phyloP scores from a whole-genome alignment of 2,888 invertebrate genomes.

The Oxyscelio sp. region DNA sequence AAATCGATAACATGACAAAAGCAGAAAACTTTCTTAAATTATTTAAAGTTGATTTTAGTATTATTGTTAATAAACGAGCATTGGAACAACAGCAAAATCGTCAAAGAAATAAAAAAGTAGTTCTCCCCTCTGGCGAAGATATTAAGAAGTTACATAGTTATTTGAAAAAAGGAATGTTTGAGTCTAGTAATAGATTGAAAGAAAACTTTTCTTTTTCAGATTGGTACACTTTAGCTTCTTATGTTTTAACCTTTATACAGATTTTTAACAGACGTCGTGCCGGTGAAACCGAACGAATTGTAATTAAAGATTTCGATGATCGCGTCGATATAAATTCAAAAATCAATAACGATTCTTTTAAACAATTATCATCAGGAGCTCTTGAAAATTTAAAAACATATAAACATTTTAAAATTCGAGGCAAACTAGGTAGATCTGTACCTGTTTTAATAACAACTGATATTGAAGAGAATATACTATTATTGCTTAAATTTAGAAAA shows the following conservation, averaged over 20 bases:
- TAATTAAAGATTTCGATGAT: not conserved
- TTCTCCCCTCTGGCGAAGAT: slow-evolving; percentile 47
- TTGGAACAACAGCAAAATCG: slow-evolving; percentile 44
- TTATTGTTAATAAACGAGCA: slow-evolving; percentile 49
- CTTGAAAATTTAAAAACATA: not conserved
- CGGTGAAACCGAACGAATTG: not conserved
- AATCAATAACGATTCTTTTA: not conserved
- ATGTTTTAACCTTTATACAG: not conserved
- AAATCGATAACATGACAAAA: too few relatives aligned
- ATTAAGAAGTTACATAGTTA: slow-evolving; percentile 27
- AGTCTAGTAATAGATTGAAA: not conserved
- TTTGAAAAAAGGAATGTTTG: not conserved
- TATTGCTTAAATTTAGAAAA: too few relatives aligned
- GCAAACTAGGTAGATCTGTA: slow-evolving; percentile 3
- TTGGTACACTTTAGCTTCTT: not conserved
- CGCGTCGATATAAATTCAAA: not conserved
- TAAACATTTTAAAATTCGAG: slow-evolving; percentile 2
- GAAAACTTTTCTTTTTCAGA: not conserved
- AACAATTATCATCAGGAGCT: not conserved
- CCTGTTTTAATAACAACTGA: too few relatives aligned
- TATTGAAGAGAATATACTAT: too few relatives aligned
- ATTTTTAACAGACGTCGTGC: slow-evolving; percentile 3
- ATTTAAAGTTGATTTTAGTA: slow-evolving; percentile 46
- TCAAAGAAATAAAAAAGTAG: slow-evolving; percentile 32
- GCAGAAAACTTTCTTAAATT: slow-evolving; percentile 68